Conservation (phyloP, 2,113 vertebrate species). For the Hucho hucho region DNA sequence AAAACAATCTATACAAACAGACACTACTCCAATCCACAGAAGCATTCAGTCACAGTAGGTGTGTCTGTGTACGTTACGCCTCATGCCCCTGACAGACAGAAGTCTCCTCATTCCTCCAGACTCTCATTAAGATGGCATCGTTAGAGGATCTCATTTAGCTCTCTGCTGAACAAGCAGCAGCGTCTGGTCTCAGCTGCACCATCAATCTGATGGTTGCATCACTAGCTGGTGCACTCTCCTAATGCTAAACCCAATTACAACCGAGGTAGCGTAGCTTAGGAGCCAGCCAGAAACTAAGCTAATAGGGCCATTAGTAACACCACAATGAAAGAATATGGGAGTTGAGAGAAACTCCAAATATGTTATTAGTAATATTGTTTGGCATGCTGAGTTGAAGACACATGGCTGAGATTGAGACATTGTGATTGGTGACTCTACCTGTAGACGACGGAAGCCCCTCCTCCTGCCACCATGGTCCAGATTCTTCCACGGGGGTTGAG, state of each 20-base stretch:
- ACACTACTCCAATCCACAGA: constrained; percentile 36
- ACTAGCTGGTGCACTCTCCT: constrained; percentile 8
- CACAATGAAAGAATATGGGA: background rate
- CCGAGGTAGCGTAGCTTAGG: background rate
- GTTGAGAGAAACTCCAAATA: background rate
- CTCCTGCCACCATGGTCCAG: constrained; percentile 99
- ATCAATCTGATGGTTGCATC: constrained; percentile 26
- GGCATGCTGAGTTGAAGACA: no score
- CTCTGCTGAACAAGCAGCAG: constrained; percentile 26
- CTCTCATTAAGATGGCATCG: constrained; percentile 23
- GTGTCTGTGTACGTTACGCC: constrained; percentile 28
- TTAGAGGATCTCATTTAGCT: constrained; percentile 33
- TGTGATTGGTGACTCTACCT: constrained; percentile 86
- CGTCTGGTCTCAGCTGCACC: constrained; percentile 21
- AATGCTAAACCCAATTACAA: constrained; percentile 30
- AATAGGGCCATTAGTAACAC: background rate
- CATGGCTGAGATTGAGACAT: constrained; percentile 38
- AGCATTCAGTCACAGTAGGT: constrained; percentile 57
- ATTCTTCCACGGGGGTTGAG: constrained; percentile 93
- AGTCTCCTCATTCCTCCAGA: constrained; percentile 27
- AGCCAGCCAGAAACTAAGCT: background rate
- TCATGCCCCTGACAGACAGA: constrained; percentile 37
- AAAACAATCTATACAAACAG: background rate
- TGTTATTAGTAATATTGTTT: background rate
- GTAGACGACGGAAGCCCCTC: constrained; percentile 96